Evolutionary conservation across 1,140 invertebrate genomes (phyloP), one percentile per base, ranked within the genome.

Genomic region (Brachionus calyciflorus): DNA sequence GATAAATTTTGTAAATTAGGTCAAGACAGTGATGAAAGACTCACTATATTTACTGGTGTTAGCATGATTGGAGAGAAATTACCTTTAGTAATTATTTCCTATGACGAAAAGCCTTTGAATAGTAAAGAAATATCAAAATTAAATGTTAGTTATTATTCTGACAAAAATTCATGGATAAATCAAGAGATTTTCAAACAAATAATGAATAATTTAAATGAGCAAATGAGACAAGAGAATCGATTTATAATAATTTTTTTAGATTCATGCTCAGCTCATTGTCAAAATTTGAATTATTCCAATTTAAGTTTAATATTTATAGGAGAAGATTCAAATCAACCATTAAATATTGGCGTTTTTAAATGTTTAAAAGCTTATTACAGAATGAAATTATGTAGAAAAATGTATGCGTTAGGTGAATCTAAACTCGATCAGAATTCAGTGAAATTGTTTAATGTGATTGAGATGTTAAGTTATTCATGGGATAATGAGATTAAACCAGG

Each of bases 201-300:
- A 7, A 14, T 60, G 5, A 19, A 17, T 0, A 17, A 6, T 33
- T 17, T 60, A 60, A 60, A 60, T 37, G 55, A 60, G 14, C 55
- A 60, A 60, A 60, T 60, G 55, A 60, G 19, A 40, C 17, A 37
- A 37, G 55, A 60, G 37, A 60, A 60, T 60, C 30, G 55, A 33
- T 37, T 9, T 33, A 60, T 60, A 33, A 33, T 60, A 6, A 40
- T 60, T n/a, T 60, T 60, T 37, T n/a, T 60, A 17, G 37, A 40
- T 6, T 60, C 55, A 17, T 41, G 4, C 3, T 37, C 33, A 37
- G 33, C n/a, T 37, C 30, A 60, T 37, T 7, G 17, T 37, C n/a
- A 37, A 33, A 19, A 60, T 37, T 33, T 41, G 12, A 17, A 33
- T 37, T 37, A 17, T 33, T 60, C 55, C 33, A 60, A 60, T 60